Base-by-base conservation (phyloP, 1,140 invertebrate genomes). In the Zaprionus africanus region DNA sequence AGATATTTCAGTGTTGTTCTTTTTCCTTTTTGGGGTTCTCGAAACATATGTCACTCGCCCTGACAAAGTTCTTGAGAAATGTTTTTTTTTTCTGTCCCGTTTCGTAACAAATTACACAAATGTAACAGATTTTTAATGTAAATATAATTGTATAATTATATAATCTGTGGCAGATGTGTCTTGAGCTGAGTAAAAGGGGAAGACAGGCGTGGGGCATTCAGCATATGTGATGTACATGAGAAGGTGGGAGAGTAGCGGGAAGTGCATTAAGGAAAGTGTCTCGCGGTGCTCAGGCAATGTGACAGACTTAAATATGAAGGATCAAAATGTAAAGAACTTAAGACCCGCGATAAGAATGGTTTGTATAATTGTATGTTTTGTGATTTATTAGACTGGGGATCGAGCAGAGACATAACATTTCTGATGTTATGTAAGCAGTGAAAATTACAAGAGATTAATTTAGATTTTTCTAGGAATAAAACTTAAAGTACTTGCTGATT, bases 141-240 rank as follows among this genome's bases (percentile, higher is more conserved):
- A 76, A 88, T 88, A 90, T 90, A 90, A 90, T 90, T 88, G 84
- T 88, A 79, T 88, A 88, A 90, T 88, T 88, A 78, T 74, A 88
- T 88, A 88, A 88, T 88, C 85, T 65, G 49, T 49, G 63, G 75
- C 85, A 88, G 70, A 90, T 88, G 84, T 72, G 56, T 46, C 49
- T n/a, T n/a, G 36, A 5, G 11, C 11, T 6, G 15, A 54, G 46
- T 9, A 51, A 22, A 9, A 5, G 46, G 46, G n/a, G 41, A n/a
- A 46, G 15, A 64, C 66, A 58, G 57, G 17, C 58, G 51, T 56
- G 56, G 34, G 76, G 66, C 17, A 49, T 61, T n/a, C 0, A n/a
- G 36, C 53, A 54, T 36, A 9, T 46, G 41, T 1, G 41, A 46
- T 17, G 41, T 17, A 11, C n/a, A 17, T 5, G 1, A 17, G n/a